Percentiles rank a stretch among this genome's conserved stretches.
Evolutionary conservation across 2,888 invertebrate genomes (phyloP).

Genomic region (Tachina lurida): DNA sequence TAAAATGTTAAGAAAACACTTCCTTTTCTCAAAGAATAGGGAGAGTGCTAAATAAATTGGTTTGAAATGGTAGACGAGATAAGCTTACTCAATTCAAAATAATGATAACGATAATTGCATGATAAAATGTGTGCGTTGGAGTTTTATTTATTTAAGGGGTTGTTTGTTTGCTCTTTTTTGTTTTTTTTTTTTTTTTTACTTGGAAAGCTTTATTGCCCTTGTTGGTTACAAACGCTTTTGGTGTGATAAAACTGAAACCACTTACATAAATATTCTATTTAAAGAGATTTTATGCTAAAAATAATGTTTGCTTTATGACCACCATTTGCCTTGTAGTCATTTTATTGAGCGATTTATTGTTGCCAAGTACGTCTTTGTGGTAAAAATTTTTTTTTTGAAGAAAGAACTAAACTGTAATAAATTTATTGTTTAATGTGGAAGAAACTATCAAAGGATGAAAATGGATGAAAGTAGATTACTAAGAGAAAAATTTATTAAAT

Average conservation of each 20-base stretch:
- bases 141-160: neutral
- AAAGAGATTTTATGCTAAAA: neutral
- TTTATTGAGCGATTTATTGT: neutral
- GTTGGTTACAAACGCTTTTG: neutral
- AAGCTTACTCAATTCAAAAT: constrained; percentile 45
- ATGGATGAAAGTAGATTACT: neutral
- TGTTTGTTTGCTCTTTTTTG: neutral
- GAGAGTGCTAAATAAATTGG: constrained; percentile 35
- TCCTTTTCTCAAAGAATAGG: neutral
- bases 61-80: constrained; percentile 17
- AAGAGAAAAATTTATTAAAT: no score
- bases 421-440: constrained; percentile 20
- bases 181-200: neutral
- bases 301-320: neutral
- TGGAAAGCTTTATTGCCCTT: no score
- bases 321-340: neutral
- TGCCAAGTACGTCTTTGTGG: neutral
- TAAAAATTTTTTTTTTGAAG: neutral
- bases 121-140: neutral
- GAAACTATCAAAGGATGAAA: constrained; percentile 11
- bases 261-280: constrained; percentile 2
- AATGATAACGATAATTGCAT: constrained; percentile 40
- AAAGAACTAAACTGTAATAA: neutral
- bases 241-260: neutral
- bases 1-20: neutral